phyloP scores from a whole-genome alignment of 2,113 vertebrate genomes.

The Aptenodytes forsteri region DNA sequence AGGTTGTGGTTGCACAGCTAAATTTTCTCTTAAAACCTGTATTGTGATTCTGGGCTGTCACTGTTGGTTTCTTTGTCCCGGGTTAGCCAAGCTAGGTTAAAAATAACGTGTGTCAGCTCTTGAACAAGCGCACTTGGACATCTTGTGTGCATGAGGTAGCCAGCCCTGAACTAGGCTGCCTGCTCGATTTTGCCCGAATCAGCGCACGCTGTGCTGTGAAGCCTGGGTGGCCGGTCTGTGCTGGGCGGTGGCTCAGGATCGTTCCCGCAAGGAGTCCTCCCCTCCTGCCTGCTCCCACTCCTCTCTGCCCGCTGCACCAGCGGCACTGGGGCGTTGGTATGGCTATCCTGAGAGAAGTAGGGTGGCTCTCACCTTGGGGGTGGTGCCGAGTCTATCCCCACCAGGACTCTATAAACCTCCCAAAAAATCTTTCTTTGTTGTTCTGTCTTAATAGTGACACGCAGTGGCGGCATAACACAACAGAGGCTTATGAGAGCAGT shows the following conservation, averaged over 20 bases:
- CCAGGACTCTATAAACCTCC: not conserved
- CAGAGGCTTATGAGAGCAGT: not conserved
- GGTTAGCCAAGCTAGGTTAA: not conserved
- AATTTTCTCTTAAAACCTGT: not conserved
- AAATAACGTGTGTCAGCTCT: not conserved
- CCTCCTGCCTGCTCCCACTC: not conserved
- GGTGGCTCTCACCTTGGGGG: not conserved
- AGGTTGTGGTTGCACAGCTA: not conserved
- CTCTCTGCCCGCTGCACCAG: not conserved
- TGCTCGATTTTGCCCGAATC: not conserved
- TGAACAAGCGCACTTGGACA: not conserved
- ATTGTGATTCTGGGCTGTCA: not conserved
- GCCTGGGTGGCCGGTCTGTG: not conserved
- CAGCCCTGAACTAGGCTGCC: not conserved
- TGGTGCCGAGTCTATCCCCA: not conserved
- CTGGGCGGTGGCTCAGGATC: not conserved
- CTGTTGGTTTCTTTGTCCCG: not conserved
- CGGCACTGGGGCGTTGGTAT: accelerated
- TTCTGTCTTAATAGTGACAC: constrained; percentile 41
- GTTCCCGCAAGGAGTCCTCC: not conserved
- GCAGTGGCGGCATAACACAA: not conserved
- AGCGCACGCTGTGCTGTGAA: accelerated
- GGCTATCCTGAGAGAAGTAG: not conserved
- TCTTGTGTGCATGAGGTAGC: not conserved
- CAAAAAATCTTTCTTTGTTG: not conserved